phyloP scores from a whole-genome alignment of 2,113 vertebrate genomes.

The Zapus hudsonius region DNA sequence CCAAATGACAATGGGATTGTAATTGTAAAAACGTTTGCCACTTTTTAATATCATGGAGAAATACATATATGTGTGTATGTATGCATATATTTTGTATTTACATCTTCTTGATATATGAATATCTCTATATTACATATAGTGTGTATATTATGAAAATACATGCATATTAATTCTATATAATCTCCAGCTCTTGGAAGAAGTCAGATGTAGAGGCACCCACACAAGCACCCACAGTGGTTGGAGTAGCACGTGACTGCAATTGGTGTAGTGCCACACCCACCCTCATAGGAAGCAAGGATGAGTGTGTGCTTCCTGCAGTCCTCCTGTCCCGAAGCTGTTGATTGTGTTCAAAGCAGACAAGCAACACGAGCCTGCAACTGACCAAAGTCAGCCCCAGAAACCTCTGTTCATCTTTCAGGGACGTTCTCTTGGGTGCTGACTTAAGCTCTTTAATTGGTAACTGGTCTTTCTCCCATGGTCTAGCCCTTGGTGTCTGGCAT shows the following conservation, averaged over 20 bases:
- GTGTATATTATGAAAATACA: too few relatives aligned
- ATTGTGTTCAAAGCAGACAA: background rate
- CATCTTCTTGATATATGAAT: background rate
- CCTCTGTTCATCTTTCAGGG: too few relatives aligned
- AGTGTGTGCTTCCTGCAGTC: background rate
- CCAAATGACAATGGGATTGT: constrained; percentile 6
- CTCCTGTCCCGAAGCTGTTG: background rate
- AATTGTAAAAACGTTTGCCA: constrained; percentile 3
- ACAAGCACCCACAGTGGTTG: background rate
- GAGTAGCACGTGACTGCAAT: background rate
- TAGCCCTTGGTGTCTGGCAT: background rate
- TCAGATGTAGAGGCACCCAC: background rate
- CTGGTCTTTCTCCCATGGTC: background rate
- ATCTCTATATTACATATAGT: background rate
- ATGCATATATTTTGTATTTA: background rate
- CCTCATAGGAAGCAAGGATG: background rate
- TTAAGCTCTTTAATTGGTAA: background rate
- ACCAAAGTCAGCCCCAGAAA: background rate
- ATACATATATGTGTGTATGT: background rate
- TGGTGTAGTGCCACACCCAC: background rate
- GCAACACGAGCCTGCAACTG: background rate
- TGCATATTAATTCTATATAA: background rate
- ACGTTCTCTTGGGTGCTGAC: background rate
- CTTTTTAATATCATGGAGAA: background rate
- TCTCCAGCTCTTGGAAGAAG: background rate